Base-by-base conservation (phyloP, 1,140 invertebrate species). In the Dreissena polymorpha region DNA sequence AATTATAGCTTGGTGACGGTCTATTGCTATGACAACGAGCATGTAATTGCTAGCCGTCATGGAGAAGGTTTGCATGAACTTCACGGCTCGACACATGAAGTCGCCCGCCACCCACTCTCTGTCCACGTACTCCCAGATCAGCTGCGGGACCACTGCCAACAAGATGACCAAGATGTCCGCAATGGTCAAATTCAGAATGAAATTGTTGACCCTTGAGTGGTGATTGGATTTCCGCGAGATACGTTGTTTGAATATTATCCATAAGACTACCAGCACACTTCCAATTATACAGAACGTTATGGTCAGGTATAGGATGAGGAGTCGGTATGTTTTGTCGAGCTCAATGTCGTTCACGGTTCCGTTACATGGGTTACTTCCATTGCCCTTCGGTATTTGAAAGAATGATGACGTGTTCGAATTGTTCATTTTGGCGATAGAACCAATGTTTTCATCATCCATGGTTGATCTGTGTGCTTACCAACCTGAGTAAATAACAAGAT, bases 31-130 rank as follows among this genome's bases (percentile, higher is more conserved):
- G 14, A 92, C 91, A 0, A 93, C 91, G 13, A 94, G 81, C 89
- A 93, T 93, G 84, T 93, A 93, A 29, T 90, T 92, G 75, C 92
- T 93, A 23, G 90, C 88, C 74, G 92, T 91, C 73, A 93, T 90
- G 65, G 91, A 86, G 72, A 93, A 92, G n/a, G 90, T 91, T 81
- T 93, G 92, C n/a, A 91, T 67, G 73, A 92, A 92, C 83, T 93
- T 93, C 21, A 93, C 76, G 13, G 92, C 53, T 70, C 90, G 90
- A 81, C 93, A 93, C 84, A 91, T 86, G 57, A 90, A 84, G 64
- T 91, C 90, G 7, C 93, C 92, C 5, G 91, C 91, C 23, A 87
- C 50, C 92, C 92, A 93, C 27, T 88, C 84, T 39, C 91, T 82
- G 69, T 91, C 90, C 67, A 88, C 79, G 77, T 91, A 88, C 84